Evolutionary conservation across 2,888 invertebrate genomes (phyloP).

Genomic region (Galerucella calmariensis): DNA sequence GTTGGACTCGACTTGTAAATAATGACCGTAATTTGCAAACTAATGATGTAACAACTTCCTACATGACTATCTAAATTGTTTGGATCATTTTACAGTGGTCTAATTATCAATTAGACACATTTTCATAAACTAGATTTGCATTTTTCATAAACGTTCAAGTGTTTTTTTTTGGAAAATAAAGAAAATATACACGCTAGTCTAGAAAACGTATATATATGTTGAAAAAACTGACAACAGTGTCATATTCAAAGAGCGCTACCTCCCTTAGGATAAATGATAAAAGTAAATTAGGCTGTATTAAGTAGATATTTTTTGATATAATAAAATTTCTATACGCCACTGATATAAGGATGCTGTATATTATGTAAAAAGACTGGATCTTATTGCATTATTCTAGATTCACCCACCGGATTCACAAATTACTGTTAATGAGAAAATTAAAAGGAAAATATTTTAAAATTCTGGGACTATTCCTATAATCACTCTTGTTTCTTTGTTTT

Average conservation of each 20-base stretch:
- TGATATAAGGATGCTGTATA: neutral
- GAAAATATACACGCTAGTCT: no score
- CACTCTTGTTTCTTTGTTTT: neutral
- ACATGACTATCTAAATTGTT: neutral
- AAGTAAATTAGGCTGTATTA: no score
- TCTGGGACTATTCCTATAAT: neutral
- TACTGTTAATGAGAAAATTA: neutral
- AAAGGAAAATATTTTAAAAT: neutral
- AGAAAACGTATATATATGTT: no score
- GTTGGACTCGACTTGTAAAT: neutral
- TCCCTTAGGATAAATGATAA: no score
- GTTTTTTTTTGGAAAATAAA: no score
- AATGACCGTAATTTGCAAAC: neutral
- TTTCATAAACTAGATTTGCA: neutral
- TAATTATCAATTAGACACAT: neutral
- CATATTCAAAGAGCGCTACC: no score
- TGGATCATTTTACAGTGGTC: neutral
- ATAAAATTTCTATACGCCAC: neutral
- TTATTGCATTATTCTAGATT: neutral
- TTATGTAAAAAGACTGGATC: constrained; percentile 3
- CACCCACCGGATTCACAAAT: neutral
- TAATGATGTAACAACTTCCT: neutral
- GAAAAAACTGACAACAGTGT: no score
- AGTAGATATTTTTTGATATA: no score
- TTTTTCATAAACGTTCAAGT: neutral